A percentile compares a stretch with the other conserved stretches of the same genome.
These are phyloP conservation scores for Pseudomyrmex concolor DNA, from an alignment of 1,140 invertebrate species.

Conservation along the genomic window DNA sequence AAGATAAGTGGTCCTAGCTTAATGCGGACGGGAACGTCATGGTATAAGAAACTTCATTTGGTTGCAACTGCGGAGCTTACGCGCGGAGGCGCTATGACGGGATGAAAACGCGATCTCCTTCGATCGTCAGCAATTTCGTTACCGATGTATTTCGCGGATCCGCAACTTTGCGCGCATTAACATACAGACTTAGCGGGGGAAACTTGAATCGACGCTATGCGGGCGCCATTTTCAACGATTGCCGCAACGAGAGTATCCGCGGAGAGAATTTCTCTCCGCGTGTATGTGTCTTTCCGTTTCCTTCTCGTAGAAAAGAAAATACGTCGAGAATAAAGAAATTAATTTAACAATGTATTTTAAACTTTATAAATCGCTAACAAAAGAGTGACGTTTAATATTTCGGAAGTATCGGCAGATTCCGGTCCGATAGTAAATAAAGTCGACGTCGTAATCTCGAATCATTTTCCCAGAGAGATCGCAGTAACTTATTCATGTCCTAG, in stretches of 20 bases:
- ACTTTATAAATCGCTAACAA: not conserved
- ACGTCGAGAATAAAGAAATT: constrained; percentile 6
- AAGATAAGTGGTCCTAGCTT: constrained; percentile 55
- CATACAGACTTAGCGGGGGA: not conserved
- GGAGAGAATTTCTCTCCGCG: too few relatives aligned
- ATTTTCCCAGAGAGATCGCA: not conserved
- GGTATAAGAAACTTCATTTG: constrained; percentile 53
- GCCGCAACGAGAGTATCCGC: not conserved
- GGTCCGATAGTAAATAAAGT: not conserved
- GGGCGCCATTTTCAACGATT: not conserved
- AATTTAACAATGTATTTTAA: not conserved
- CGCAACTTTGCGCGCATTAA: constrained; percentile 12
- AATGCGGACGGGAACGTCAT: constrained; percentile 36
- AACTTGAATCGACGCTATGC: constrained; percentile 25
- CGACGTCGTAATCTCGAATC: not conserved
- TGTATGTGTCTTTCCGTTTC: too few relatives aligned
- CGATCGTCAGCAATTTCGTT: constrained; percentile 32
- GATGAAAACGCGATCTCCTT: constrained; percentile 27
- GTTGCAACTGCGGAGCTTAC: constrained; percentile 2
- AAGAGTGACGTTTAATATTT: not conserved
- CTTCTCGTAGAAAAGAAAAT: too few relatives aligned
- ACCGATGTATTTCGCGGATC: constrained; percentile 10
- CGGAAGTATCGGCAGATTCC: too few relatives aligned
- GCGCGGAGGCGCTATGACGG: not conserved
- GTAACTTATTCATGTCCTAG: constrained; percentile 28